Percentiles rank a stretch among this genome's conserved stretches.
Evolutionary conservation across 2,797 vertebrate genomes (phyloP).

Genomic region (Halcyon smyrnensis): DNA sequence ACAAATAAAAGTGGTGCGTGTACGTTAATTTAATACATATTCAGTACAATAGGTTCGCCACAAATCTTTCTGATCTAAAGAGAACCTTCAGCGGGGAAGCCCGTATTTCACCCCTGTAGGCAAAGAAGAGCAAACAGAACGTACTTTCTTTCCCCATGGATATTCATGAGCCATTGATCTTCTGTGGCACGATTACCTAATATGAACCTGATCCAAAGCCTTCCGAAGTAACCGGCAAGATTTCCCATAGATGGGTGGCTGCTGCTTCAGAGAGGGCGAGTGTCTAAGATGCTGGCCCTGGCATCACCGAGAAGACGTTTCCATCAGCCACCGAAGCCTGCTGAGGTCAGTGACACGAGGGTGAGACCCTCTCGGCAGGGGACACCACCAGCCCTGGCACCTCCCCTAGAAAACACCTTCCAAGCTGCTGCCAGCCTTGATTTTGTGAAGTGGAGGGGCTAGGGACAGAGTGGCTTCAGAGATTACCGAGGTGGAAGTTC

Average conservation of each 20-base stretch:
- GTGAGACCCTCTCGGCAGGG: not conserved
- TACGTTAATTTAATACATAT: not conserved
- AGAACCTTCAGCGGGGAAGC: not conserved
- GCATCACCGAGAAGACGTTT: too few relatives aligned
- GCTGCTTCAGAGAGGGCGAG: not conserved
- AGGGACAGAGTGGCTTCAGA: not conserved
- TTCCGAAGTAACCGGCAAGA: not conserved
- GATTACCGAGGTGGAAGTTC: not conserved
- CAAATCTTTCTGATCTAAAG: not conserved
- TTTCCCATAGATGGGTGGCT: not conserved
- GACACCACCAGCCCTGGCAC: not conserved
- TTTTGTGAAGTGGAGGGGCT: too few relatives aligned
- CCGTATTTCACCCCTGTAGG: not conserved
- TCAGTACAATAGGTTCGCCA: not conserved
- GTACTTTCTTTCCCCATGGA: not conserved
- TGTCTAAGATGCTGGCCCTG: rapidly evolving
- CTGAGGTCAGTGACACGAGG: rapidly evolving
- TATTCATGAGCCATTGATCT: conserved; percentile 18
- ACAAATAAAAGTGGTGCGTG: not conserved
- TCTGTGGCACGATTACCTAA: not conserved
- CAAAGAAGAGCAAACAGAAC: not conserved
- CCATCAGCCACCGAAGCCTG: not conserved
- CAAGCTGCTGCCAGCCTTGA: not conserved
- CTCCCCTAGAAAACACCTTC: not conserved
- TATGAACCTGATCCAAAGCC: not conserved